phyloP scores from a whole-genome alignment of 2,797 vertebrate species.

The Myotis findleyi region DNA sequence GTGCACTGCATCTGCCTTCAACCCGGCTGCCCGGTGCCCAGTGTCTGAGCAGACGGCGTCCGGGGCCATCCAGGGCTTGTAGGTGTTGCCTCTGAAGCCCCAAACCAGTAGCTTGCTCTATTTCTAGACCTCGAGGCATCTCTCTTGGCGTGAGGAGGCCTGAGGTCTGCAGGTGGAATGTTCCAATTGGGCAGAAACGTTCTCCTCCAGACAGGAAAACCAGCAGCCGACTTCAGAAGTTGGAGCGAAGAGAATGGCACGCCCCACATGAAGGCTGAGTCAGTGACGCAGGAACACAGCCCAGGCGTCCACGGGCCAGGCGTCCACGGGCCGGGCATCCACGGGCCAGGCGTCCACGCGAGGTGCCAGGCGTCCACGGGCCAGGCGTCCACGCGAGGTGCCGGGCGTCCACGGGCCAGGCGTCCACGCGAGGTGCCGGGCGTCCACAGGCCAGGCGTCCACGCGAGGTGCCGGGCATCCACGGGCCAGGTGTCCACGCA shows the following conservation, averaged over 20 bases:
- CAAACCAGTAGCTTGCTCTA: background rate
- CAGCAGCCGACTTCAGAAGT: background rate
- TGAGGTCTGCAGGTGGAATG: conserved; percentile 60
- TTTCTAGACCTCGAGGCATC: conserved; percentile 46
- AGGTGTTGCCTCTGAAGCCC: background rate
- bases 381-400: background rate
- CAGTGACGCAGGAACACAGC: fast-evolving
- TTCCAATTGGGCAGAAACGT: background rate
- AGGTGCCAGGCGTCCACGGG: background rate
- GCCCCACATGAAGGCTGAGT: background rate
- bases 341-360: fast-evolving
- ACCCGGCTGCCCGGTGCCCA: fast-evolving
- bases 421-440: too few species aligned
- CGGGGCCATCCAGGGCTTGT: background rate
- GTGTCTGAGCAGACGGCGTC: background rate
- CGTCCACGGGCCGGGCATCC: background rate
- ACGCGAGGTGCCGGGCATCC: fast-evolving
- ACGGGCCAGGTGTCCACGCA: background rate
- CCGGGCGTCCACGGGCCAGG: too few species aligned
- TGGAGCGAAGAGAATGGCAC: background rate
- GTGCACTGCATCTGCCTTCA: background rate
- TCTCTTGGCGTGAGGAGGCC: conserved; percentile 51
- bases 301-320: too few species aligned
- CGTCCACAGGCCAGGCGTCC: background rate
- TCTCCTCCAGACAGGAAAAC: conserved; percentile 53